A percentile compares a stretch with the other conserved stretches of the same genome.
Evolutionary conservation across 1,140 invertebrate genomes (phyloP).

Genomic region (Mesaphorura yosii): DNA sequence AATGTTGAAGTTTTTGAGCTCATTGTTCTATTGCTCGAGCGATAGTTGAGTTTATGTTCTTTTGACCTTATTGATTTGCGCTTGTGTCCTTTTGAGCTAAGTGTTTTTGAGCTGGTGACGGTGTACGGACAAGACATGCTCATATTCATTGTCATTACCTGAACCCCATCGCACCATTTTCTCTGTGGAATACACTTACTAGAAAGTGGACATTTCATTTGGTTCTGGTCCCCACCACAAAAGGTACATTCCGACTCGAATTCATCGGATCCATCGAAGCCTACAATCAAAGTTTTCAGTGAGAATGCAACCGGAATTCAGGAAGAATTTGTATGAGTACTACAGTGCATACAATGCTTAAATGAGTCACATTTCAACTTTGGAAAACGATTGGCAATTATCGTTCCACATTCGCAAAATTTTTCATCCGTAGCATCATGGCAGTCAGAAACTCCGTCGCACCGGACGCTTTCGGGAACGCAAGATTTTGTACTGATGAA

Average conservation of each 20-base stretch:
- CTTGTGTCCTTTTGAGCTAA: too few species aligned
- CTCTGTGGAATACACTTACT: not conserved
- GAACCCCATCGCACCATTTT: not conserved
- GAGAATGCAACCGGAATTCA: too few species aligned
- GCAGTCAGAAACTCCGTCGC: constrained; percentile 62
- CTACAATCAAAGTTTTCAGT: not conserved
- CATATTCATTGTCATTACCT: too few species aligned
- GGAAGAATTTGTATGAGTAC: not conserved
- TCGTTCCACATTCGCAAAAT: constrained; percentile 42
- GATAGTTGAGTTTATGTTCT: too few species aligned
- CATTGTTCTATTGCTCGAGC: too few species aligned
- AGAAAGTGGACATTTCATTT: not conserved
- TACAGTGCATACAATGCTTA: constrained; percentile 5
- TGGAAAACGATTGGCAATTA: constrained; percentile 30
- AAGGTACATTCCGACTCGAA: not conserved
- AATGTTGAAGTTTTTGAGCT: too few species aligned
- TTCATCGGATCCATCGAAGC: not conserved
- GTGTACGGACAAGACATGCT: too few species aligned
- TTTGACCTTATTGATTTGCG: too few species aligned
- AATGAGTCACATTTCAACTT: constrained; percentile 27
- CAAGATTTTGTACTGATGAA: constrained; percentile 23
- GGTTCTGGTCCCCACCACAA: not conserved
- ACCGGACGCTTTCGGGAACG: constrained; percentile 46
- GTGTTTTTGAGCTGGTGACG: too few species aligned
- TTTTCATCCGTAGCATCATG: constrained; percentile 60